Base-by-base conservation (phyloP, 2,113 vertebrate genomes). In the Clinocottus analis region DNA sequence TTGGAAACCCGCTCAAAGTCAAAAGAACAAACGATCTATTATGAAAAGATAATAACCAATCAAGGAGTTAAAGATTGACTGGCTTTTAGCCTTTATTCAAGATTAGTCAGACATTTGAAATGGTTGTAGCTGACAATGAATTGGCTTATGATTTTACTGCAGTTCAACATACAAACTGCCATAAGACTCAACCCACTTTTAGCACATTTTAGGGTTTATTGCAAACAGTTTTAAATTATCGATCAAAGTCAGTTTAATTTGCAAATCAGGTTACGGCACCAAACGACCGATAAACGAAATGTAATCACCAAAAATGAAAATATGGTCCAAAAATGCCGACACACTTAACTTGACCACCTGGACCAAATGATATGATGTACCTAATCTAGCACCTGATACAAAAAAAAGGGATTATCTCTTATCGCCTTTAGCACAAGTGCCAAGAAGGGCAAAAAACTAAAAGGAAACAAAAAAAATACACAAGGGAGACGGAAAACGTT, bases 281-380 rank as follows among this genome's bases (percentile, higher is more conserved):
- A n/a, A 35, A 55, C 14, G 14, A 33, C 39, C 13, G 27, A 37
- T 25, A 37, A 43, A 43, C 41, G 4, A 43, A 45, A 45, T 10
- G 45, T 33, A 45, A 64, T 41, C 27, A 17, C 47, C 66, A 68
- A 41, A 35, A 10, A 61, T 60, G 5, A 53, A 35, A 49, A 29
- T 9, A 21, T 33, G 16, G 21, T 14, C 10, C 27, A 71, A 21
- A 56, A 66, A 65, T n/a, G 1, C 4, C 41, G 73, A 56, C 31
- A 41, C 49, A 41, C 3, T 7, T 64, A 61, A 31, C 3, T 9
- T 43, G 55, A 39, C 11, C 12, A 49, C 39, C 25, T 69, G 56
- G 11, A 82, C 33, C 49, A 55, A 41, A 56, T 33, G 11, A 71
- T 71, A 21, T 69, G 64, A 66, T 25, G 25, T 59, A 65, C 27